phyloP scores from a whole-genome alignment of 1,140 invertebrate genomes.

The Trachymyrmex septentrionalis region DNA sequence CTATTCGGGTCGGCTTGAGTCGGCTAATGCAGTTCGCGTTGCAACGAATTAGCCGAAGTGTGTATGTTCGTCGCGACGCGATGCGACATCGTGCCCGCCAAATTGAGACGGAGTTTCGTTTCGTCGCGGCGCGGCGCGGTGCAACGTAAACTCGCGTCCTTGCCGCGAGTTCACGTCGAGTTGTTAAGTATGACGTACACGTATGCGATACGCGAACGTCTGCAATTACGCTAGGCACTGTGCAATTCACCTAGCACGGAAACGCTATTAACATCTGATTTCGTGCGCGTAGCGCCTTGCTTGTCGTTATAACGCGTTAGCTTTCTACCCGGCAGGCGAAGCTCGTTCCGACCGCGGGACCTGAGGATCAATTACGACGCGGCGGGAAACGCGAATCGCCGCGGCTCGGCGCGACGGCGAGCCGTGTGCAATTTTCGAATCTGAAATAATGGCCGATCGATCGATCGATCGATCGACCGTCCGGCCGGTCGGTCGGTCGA shows the following conservation, averaged over 20 bases:
- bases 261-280: constrained; percentile 72
- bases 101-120: constrained; percentile 29
- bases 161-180: not conserved
- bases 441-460: constrained; percentile 44
- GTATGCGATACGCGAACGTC: constrained; percentile 61
- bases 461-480: no score
- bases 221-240: constrained; percentile 67
- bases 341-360: constrained; percentile 16
- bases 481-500: not conserved
- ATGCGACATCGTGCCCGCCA: not conserved
- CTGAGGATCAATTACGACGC: constrained; percentile 58
- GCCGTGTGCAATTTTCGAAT: constrained; percentile 48
- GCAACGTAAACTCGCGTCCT: constrained; percentile 21
- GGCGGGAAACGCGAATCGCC: constrained; percentile 48
- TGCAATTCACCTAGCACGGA: constrained; percentile 63
- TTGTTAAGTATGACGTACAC: constrained; percentile 54
- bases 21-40: constrained; percentile 42
- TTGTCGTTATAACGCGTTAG: constrained; percentile 59
- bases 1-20: not conserved
- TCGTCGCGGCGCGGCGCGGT: not conserved
- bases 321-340: constrained; percentile 68
- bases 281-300: constrained; percentile 52
- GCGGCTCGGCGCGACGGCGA: not conserved
- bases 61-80: not conserved
- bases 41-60: constrained; percentile 32